Conservation (phyloP, 92 coral and sea anemone genomes). For the Palythoa heliodiscus region DNA sequence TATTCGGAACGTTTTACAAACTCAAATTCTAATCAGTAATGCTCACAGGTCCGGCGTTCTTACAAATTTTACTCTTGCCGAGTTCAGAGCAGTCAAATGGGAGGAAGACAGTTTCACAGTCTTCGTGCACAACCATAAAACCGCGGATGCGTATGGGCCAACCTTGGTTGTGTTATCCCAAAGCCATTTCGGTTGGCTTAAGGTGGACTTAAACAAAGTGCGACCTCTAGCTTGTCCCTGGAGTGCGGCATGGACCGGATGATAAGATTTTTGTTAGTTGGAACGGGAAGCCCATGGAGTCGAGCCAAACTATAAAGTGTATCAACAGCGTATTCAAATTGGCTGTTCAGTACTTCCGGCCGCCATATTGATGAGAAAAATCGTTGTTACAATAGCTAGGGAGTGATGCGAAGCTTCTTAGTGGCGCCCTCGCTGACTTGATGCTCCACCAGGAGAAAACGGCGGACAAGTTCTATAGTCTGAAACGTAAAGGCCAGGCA, state of each 20-base stretch:
- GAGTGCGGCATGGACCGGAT: conserved; percentile 7
- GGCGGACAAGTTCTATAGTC: conserved; percentile 37
- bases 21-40: conserved; percentile 31
- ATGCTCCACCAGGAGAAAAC: conserved; percentile 49
- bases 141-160: conserved; percentile 41
- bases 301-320: conserved; percentile 33
- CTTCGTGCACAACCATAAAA: conserved; percentile 36
- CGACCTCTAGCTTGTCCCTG: conserved; percentile 33
- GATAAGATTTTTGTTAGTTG: conserved; percentile 17
- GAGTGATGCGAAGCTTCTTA: conserved; percentile 18
- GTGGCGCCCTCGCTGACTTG: conserved; percentile 40
- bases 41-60: conserved; percentile 41
- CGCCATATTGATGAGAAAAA: conserved; percentile 41
- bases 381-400: conserved; percentile 40
- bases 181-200: conserved; percentile 33
- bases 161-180: conserved; percentile 23
- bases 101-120: conserved; percentile 13
- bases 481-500: conserved; percentile 9
- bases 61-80: conserved; percentile 31
- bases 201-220: conserved; percentile 16
- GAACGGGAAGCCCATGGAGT: conserved; percentile 34
- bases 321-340: conserved; percentile 42
- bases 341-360: conserved; percentile 1
- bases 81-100: conserved; percentile 4
- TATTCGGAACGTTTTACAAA: conserved; percentile 20